Evolutionary conservation across 2,797 vertebrate genomes (phyloP).

Genomic region (Epinephelus awoara): DNA sequence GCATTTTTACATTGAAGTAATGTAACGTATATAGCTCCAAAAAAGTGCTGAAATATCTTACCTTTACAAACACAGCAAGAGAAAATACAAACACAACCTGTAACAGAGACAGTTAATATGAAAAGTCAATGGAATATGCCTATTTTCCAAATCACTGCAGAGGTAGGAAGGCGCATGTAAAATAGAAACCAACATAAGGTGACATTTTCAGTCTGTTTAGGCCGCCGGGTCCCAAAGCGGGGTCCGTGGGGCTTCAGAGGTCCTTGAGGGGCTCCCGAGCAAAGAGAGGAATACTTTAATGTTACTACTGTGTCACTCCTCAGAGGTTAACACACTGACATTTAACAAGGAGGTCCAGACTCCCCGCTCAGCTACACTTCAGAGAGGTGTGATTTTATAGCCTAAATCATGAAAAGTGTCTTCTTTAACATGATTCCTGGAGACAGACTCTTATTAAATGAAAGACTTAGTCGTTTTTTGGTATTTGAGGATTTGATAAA

Average conservation of each 20-base stretch:
- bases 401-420: slow-evolving; percentile 14
- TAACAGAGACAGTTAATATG: slow-evolving; percentile 70
- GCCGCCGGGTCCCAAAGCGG: slow-evolving; percentile 45
- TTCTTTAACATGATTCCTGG: slow-evolving; percentile 25
- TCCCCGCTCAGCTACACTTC: slow-evolving; percentile 36
- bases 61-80: slow-evolving; percentile 83
- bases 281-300: slow-evolving; percentile 54
- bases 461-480: slow-evolving; percentile 3
- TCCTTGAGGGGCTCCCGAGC: slow-evolving; percentile 61
- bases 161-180: slow-evolving; percentile 82
- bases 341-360: slow-evolving; percentile 48
- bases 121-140: slow-evolving; percentile 72
- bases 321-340: slow-evolving; percentile 50
- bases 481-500: slow-evolving; percentile 33
- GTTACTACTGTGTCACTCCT: slow-evolving; percentile 46
- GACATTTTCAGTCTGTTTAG: slow-evolving; percentile 65
- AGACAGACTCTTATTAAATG: neutral
- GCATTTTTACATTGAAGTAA: slow-evolving; percentile 62
- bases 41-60: slow-evolving; percentile 87
- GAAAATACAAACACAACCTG: slow-evolving; percentile 64
- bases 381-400: slow-evolving; percentile 16
- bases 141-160: slow-evolving; percentile 80
- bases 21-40: slow-evolving; percentile 69
- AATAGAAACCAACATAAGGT: slow-evolving; percentile 74
- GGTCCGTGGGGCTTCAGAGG: slow-evolving; percentile 47